These are phyloP conservation scores for Gadopsis marmoratus DNA, from an alignment of 2,797 vertebrate species.

Conservation along the genomic window DNA sequence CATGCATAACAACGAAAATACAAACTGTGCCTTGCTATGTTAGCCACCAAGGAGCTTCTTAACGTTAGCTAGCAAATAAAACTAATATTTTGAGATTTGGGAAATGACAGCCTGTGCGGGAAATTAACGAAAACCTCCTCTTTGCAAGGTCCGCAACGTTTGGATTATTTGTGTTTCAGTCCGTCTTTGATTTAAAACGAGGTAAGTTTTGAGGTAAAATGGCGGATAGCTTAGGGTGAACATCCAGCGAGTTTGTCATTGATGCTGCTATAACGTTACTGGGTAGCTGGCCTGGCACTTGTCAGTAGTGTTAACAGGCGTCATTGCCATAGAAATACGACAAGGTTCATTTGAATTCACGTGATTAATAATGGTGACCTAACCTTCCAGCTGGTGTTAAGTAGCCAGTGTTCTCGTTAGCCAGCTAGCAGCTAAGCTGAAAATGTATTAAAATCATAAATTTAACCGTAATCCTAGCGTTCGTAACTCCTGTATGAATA, in stretches of 20 bases:
- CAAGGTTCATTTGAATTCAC: not conserved
- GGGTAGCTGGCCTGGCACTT: not conserved
- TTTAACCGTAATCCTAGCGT: not conserved
- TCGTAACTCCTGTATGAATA: constrained; percentile 5
- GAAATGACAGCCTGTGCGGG: constrained; percentile 55
- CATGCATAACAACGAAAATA: constrained; percentile 68
- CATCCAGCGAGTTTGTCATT: constrained; percentile 85
- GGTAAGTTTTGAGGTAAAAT: constrained; percentile 92
- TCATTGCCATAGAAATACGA: not conserved
- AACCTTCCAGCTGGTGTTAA: constrained; percentile 3
- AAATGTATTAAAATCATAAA: not conserved
- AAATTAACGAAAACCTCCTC: constrained; percentile 29
- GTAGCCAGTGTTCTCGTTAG: constrained; percentile 27
- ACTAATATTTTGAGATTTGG: constrained; percentile 17
- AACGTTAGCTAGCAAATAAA: constrained; percentile 57
- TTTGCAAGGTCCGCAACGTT: constrained; percentile 46
- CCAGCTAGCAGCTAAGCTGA: constrained; percentile 22
- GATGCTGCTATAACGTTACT: constrained; percentile 42
- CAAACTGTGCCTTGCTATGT: constrained; percentile 72
- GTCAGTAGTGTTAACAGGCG: not conserved
- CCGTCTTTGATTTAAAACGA: constrained; percentile 80
- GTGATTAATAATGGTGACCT: not conserved
- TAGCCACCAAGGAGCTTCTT: constrained; percentile 69
- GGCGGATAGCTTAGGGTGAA: constrained; percentile 87
- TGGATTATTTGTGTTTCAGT: constrained; percentile 65